A percentile compares a stretch with the other conserved stretches of the same genome.
Evolutionary conservation across 2,888 invertebrate genomes (phyloP).

Genomic region (Lepidocyrtoides sp.): DNA sequence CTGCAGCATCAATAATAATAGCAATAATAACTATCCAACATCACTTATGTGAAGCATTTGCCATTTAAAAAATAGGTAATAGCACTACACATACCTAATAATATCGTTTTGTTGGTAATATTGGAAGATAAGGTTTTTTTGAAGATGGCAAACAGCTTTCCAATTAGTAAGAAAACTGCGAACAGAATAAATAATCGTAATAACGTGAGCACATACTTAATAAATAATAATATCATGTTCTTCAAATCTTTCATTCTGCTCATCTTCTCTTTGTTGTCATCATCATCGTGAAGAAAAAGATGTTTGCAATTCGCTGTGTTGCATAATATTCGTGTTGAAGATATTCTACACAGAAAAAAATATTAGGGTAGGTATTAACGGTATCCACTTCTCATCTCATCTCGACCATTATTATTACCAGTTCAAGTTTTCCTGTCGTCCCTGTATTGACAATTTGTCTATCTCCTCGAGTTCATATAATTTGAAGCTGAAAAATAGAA

Average conservation of each 20-base stretch:
- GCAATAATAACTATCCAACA: conserved; percentile 21
- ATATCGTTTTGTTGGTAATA: no score
- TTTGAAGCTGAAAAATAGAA: neutral
- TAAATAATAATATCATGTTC: conserved; percentile 28
- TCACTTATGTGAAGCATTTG: neutral
- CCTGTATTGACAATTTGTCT: no score
- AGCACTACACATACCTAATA: neutral
- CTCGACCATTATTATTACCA: neutral
- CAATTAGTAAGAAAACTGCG: conserved; percentile 69
- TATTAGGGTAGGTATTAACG: no score
- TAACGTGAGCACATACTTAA: conserved; percentile 62
- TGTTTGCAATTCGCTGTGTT: conserved; percentile 3
- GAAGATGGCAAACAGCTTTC: conserved; percentile 56
- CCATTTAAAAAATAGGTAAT: no score
- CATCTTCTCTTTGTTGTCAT: conserved; percentile 9
- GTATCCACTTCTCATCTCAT: neutral
- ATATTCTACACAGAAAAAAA: no score
- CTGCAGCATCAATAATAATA: neutral
- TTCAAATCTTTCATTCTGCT: neutral
- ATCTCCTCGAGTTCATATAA: no score
- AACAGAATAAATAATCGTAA: conserved; percentile 62
- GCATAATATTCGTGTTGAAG: neutral
- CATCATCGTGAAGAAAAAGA: neutral
- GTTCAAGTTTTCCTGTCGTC: neutral
- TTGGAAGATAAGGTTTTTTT: conserved; percentile 22